Percentiles rank a stretch among this genome's conserved stretches.
Conservation (phyloP, 2,113 vertebrate genomes). For the Cynoglossus semilaevis region DNA sequence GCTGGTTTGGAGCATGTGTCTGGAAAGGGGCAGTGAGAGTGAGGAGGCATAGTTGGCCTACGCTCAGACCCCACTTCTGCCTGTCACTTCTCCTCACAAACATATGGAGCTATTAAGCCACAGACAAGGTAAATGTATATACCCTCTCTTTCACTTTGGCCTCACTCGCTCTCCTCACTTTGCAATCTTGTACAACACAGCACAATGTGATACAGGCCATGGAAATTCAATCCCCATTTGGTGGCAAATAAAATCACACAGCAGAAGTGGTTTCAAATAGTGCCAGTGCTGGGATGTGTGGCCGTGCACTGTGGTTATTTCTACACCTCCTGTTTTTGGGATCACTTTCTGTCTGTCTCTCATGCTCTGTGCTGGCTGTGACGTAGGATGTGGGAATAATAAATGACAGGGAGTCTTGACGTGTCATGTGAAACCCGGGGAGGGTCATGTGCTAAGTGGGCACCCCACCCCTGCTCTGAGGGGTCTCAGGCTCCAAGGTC, state of each 20-base stretch:
- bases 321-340: conserved; percentile 59
- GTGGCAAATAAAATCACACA: conserved; percentile 75
- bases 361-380: conserved; percentile 48
- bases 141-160: conserved; percentile 67
- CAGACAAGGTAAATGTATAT: conserved; percentile 79
- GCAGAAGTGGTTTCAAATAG: conserved; percentile 78
- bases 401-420: conserved; percentile 66
- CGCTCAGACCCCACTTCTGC: conserved; percentile 77
- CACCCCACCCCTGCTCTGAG: conserved; percentile 30
- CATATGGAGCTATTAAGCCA: conserved; percentile 80
- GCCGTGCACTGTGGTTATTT: conserved; percentile 69
- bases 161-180: conserved; percentile 56
- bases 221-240: conserved; percentile 80
- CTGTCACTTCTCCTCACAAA: conserved; percentile 80
- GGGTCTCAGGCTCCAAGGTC: conserved; percentile 40
- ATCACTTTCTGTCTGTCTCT: conserved; percentile 55
- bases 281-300: conserved; percentile 53
- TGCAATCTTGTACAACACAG: conserved; percentile 78
- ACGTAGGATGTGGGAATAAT: conserved; percentile 61
- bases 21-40: conserved; percentile 33
- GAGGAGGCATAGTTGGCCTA: conserved; percentile 66
- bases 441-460: conserved; percentile 67
- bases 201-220: conserved; percentile 78
- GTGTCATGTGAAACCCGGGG: conserved; percentile 74
- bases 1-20: conserved; percentile 63